Percentiles rank a stretch among this genome's conserved stretches.
phyloP scores from a whole-genome alignment of 2,113 vertebrate genomes.

The Hassar affinis region DNA sequence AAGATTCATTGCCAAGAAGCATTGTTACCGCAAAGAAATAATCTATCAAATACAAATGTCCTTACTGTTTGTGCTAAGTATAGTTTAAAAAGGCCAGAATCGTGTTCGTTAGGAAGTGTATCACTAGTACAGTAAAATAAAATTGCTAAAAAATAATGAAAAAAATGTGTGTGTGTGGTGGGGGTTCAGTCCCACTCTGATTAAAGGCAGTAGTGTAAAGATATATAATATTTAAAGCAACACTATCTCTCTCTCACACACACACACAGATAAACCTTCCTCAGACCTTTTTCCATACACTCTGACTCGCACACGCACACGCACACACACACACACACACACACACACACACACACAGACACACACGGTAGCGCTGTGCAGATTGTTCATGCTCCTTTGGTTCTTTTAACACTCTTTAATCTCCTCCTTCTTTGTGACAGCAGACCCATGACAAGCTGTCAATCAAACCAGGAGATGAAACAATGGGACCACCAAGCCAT shows the following conservation, averaged over 20 bases:
- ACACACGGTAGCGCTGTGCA: not conserved
- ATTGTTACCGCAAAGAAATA: no score
- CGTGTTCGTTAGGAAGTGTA: no score
- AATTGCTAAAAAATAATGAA: no score
- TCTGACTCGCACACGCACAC: not conserved
- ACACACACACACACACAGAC: not conserved
- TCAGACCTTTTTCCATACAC: not conserved
- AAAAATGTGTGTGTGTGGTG: no score
- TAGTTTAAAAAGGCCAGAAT: no score
- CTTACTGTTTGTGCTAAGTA: no score
- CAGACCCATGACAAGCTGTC: constrained; percentile 99
- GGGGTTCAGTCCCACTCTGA: no score
- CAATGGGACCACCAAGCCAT: constrained; percentile 84
- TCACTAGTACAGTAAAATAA: no score
- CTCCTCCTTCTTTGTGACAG: constrained; percentile 99
- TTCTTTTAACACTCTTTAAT: constrained; percentile 99
- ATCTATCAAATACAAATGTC: no score
- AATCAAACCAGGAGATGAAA: constrained; percentile 99
- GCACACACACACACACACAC: not conserved
- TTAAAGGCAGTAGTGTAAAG: not conserved
- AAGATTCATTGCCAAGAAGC: no score
- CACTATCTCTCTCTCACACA: not conserved
- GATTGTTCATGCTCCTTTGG: constrained; percentile 91
- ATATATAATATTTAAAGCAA: not conserved
- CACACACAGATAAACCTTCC: not conserved